Percentiles rank a stretch among this genome's conserved stretches.
Conservation (phyloP, 2,113 vertebrate genomes). For the Pedetes capensis region DNA sequence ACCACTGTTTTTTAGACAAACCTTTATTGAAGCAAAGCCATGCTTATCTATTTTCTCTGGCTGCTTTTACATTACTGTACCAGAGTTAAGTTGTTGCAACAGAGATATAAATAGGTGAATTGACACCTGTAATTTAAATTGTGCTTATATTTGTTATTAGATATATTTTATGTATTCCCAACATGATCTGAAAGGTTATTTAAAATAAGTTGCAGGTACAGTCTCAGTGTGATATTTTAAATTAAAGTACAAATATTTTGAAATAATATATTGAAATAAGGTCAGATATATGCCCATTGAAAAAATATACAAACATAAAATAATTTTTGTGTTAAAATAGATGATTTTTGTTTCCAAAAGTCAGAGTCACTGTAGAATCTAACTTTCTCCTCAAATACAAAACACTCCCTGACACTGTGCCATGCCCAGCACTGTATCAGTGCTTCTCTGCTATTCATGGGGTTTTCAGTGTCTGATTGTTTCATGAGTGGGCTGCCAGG, state of each 20-base stretch:
- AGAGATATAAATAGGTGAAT: background rate
- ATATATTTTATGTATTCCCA: background rate
- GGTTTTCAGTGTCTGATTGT: too few species aligned
- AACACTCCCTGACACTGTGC: too few species aligned
- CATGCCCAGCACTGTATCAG: too few species aligned
- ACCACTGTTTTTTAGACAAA: background rate
- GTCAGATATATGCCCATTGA: background rate
- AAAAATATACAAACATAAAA: background rate
- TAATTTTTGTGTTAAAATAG: background rate
- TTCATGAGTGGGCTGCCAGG: too few species aligned
- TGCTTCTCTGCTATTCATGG: too few species aligned
- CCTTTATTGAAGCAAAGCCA: background rate
- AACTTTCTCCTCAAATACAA: too few species aligned
- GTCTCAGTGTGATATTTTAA: too few species aligned
- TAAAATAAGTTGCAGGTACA: background rate
- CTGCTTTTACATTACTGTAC: background rate
- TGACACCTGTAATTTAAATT: background rate
- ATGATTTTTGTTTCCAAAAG: background rate
- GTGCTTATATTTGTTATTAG: background rate
- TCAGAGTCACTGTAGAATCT: background rate
- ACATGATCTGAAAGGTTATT: background rate
- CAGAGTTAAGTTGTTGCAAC: background rate
- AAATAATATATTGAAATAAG: too few species aligned
- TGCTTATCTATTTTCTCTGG: background rate
- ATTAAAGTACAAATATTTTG: background rate